phyloP scores from a whole-genome alignment of 2,113 vertebrate genomes.

The Artemisiospiza belli region DNA sequence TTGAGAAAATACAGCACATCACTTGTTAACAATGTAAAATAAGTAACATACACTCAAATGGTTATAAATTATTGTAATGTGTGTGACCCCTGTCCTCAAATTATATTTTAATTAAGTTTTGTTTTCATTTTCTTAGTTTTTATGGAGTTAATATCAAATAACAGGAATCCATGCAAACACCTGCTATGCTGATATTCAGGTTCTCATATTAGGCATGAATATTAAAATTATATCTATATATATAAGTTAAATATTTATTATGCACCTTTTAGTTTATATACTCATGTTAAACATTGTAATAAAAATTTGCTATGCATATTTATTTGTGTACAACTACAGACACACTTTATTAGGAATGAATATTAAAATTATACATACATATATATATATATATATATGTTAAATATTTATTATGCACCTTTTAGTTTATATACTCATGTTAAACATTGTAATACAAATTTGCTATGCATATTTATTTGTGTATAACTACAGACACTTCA shows the following conservation, averaged over 20 bases:
- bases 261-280: neutral
- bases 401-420: too few species aligned
- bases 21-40: neutral
- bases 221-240: neutral
- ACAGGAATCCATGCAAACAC: neutral
- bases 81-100: neutral
- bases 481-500: neutral
- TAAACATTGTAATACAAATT: too few species aligned
- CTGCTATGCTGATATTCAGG: neutral
- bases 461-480: too few species aligned
- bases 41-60: neutral
- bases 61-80: rapidly evolving
- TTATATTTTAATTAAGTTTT: neutral
- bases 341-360: rapidly evolving
- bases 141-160: neutral
- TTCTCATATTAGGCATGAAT: rapidly evolving
- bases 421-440: too few species aligned
- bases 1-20: neutral
- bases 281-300: too few species aligned
- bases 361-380: neutral
- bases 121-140: neutral
- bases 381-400: too few species aligned
- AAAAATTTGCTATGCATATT: too few species aligned
- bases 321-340: neutral
- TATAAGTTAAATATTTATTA: neutral